Evolutionary conservation across 2,888 invertebrate genomes (phyloP).

Genomic region (Deilephila elpenor): DNA sequence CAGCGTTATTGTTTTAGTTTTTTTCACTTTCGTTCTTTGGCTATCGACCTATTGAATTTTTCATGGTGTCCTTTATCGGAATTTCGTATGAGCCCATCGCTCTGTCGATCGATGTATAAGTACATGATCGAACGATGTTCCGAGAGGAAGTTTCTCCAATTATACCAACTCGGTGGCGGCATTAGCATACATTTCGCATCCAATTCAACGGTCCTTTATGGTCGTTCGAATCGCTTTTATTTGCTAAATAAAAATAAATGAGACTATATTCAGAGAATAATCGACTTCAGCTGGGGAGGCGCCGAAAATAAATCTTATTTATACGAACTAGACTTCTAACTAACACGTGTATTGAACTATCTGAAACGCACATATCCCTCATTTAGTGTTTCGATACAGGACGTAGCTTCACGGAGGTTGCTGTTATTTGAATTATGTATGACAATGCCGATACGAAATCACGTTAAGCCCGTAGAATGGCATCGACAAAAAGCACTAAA

Average conservation of each 20-base stretch:
- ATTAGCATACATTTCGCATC: constrained; percentile 79
- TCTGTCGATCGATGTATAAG: constrained; percentile 50
- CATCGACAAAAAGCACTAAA: constrained; percentile 71
- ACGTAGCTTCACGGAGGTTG: not conserved
- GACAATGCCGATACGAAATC: constrained; percentile 63
- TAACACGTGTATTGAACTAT: constrained; percentile 16
- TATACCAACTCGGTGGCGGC: constrained; percentile 61
- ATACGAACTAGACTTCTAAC: constrained; percentile 24
- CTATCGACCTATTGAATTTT: constrained; percentile 79
- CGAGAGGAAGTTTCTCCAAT: constrained; percentile 75
- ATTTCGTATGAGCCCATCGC: constrained; percentile 65
- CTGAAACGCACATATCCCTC: constrained; percentile 9
- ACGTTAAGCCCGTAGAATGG: constrained; percentile 60
- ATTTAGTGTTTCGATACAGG: constrained; percentile 13
- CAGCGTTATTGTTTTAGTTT: constrained; percentile 76
- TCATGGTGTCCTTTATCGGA: constrained; percentile 72
- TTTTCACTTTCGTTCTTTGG: constrained; percentile 74
- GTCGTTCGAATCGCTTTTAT: constrained; percentile 72
- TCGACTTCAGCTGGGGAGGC: constrained; percentile 46
- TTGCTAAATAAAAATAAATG: constrained; percentile 74
- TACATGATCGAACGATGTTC: constrained; percentile 67
- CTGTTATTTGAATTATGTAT: constrained; percentile 40
- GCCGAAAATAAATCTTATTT: constrained; percentile 47
- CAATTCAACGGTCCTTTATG: constrained; percentile 68
- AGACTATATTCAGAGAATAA: constrained; percentile 58